Evolutionary conservation across 1,140 invertebrate species (phyloP).

Genomic region (Drosophila pachea): DNA sequence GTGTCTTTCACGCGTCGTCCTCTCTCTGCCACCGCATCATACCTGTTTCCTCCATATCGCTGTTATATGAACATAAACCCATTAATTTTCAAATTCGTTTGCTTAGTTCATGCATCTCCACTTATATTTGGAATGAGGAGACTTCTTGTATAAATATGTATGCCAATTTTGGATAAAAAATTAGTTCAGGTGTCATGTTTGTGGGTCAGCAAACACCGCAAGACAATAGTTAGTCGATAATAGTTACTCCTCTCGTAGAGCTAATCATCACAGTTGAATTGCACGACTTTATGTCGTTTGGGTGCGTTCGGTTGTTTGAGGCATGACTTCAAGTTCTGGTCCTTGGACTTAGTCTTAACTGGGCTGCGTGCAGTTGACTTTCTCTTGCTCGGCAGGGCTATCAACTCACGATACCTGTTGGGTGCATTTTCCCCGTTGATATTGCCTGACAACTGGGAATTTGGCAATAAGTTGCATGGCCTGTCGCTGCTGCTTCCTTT

Average conservation of each 20-base stretch:
- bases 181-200: background rate
- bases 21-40: too few relatives aligned
- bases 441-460: background rate
- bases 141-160: too few relatives aligned
- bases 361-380: background rate
- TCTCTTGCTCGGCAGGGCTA: background rate
- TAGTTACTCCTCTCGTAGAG: background rate
- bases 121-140: too few relatives aligned
- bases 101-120: too few relatives aligned
- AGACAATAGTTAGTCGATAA: too few relatives aligned
- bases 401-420: background rate
- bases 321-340: background rate
- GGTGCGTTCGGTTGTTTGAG: slow-evolving; percentile 3
- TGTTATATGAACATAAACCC: too few relatives aligned
- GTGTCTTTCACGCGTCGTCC: too few relatives aligned
- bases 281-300: slow-evolving; percentile 1
- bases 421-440: background rate
- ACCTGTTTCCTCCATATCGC: too few relatives aligned
- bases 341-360: background rate
- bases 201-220: background rate
- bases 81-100: too few relatives aligned
- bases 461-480: background rate
- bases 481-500: background rate
- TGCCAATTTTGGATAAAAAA: too few relatives aligned
- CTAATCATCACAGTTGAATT: background rate